Evolutionary conservation across 2,888 invertebrate genomes (phyloP).

Genomic region (Eucera pruinosa): DNA sequence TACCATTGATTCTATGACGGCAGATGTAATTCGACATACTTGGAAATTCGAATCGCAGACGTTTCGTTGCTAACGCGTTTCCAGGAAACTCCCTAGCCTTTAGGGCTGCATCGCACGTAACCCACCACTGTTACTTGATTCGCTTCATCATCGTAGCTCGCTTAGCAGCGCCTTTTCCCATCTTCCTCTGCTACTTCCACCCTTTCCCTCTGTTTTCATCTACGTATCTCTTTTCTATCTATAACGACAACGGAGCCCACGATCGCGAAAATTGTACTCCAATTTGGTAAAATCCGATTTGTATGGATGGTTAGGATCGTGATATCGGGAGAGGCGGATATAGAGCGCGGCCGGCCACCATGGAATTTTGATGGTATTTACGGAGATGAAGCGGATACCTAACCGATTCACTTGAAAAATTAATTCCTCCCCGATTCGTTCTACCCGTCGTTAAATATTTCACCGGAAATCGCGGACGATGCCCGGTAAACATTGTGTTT

Average conservation of each 20-base stretch:
- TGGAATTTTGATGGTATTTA: slow-evolving; percentile 60
- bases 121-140: slow-evolving; percentile 69
- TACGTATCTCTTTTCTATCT: background rate
- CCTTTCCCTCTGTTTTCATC: background rate
- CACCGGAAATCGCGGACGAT: slow-evolving; percentile 13
- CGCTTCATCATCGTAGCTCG: slow-evolving; percentile 67
- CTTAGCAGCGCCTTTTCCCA: slow-evolving; percentile 47
- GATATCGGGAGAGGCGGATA: slow-evolving; percentile 56
- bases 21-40: slow-evolving; percentile 63
- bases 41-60: slow-evolving; percentile 70
- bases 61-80: slow-evolving; percentile 67
- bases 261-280: slow-evolving; percentile 67
- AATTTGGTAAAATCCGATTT: slow-evolving; percentile 70
- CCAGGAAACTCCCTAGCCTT: slow-evolving; percentile 61
- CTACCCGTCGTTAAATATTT: slow-evolving; percentile 49
- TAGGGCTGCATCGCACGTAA: slow-evolving; percentile 72
- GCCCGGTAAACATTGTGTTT: slow-evolving; percentile 10
- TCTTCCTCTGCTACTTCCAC: background rate
- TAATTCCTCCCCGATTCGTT: slow-evolving; percentile 42
- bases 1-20: slow-evolving; percentile 63
- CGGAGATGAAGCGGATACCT: slow-evolving; percentile 36
- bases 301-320: slow-evolving; percentile 60
- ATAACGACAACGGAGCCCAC: background rate
- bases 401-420: slow-evolving; percentile 49
- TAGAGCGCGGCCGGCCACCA: slow-evolving; percentile 32